Base-by-base conservation (phyloP, 1,140 invertebrate genomes). In the Caenorhabditis brenneri region DNA sequence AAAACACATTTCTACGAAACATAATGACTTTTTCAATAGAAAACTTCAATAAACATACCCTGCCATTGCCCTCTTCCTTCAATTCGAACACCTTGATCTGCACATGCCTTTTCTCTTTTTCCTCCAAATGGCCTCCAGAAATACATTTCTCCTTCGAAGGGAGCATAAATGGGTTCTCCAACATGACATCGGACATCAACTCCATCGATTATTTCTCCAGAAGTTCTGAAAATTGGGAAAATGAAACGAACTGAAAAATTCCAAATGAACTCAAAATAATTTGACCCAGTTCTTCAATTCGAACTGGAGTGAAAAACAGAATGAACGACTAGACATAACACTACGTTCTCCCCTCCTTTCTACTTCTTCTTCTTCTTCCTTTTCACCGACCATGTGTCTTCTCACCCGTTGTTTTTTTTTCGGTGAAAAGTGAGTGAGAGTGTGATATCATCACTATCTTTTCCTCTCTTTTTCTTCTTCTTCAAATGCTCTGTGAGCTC, bases 61-160 rank as follows among this genome's bases (percentile, higher is more conserved):
- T 86, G 82, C 89, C 89, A 90, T 16, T 88, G 88, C 46, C 83
- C 88, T n/a, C 85, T 89, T 81, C 89, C 89, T 42, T 90, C 90
- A 49, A 90, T 90, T 42, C 86, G 74, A 1, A 88, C 90, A 22
- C 90, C 89, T 22, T 88, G 83, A 53, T 90, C 89, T 6, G 86
- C 87, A 79, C 90, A 90, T 78, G 87, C 36, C 29, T 83, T 79
- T 7, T 86, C 87, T 31, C 74, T 78, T 74, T 87, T 83, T 24
- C 88, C 89, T 27, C 89, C 90, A 79, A 87, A 89, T 22, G 89
- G 89, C 69, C 85, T 87, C 49, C 88, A 86, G 53, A 86, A 90
- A n/a, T 83, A 82, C 78, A 90, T 82, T 74, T 90, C 85, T 3
- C 89, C 89, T 78, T 89, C 88, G 78, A 90, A 88, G 3, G 89